Evolutionary conservation across 30 jellyfish, hydroid and myxozoan genomes (phyloP), one percentile per base, ranked within the genome.

Genomic region (Mastigias papua): DNA sequence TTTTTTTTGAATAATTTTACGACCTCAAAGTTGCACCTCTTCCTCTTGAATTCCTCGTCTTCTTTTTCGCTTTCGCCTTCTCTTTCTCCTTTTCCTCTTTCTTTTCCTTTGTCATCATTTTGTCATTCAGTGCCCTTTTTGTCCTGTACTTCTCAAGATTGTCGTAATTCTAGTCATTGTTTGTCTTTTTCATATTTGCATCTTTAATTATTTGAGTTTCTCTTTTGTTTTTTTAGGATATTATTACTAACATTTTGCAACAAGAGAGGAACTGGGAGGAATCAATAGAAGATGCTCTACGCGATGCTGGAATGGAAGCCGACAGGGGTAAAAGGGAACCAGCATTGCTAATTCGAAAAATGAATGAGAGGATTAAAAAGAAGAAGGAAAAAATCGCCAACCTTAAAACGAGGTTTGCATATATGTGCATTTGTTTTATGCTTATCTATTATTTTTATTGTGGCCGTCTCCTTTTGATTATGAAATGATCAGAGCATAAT

Each of bases 231-330:
- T 54, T 54, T 54, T 64, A 87, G 96, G 80, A 76, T 22, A 46
- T 78, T 3, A 9, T 87, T 25, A 0, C 33, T n/a, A 58, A 81
- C 34, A 50, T 94, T 15, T 64, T 94, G 57, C 65, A 85, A 60
- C 97, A 88, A 94, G 99, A 94, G 69, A 64, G 80, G 51, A 66
- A 33, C 34, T 94, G 99, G 99, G 97, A 94, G 75, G 97, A 89
- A 73, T 91, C 82, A 22, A 89, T 94, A 1, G 99, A 94, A 75
- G 87, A 89, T 28, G 97, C 99, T 0, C 50, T 94, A 58, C 93
- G 33, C 13, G 93, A 89, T 69, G 91, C 87, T 22, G 93, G 93
- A 20, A 60, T 92, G 84, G 82, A 80, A 62, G 73, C 42, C 22
- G 89, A 88, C 61, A 73, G 81, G 60, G 88, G 89, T 30, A 78